A percentile compares a stretch with the other conserved stretches of the same genome.
Evolutionary conservation across 2,113 vertebrate species (phyloP).

Genomic region (Bothrops jararaca): DNA sequence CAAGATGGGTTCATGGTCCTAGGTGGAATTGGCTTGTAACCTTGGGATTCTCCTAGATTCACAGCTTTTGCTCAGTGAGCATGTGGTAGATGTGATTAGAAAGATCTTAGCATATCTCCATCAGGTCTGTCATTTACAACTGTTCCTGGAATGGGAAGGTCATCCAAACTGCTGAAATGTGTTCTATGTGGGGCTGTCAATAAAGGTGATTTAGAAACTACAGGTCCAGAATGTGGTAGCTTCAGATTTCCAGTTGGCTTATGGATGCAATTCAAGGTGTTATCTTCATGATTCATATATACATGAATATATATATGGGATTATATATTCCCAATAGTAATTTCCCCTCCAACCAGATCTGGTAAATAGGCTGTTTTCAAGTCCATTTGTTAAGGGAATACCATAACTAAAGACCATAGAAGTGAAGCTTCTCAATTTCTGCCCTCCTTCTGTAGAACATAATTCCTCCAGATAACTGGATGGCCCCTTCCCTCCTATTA

Average conservation of each 20-base stretch:
- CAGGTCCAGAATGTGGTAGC: not conserved
- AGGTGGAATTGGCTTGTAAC: not conserved
- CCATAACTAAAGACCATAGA: not conserved
- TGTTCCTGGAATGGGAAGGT: not conserved
- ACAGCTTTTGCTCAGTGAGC: not conserved
- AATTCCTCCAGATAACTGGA: not conserved
- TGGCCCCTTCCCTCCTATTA: not conserved
- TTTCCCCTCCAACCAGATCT: not conserved
- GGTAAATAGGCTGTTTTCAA: not conserved
- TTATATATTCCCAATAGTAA: not conserved
- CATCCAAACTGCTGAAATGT: not conserved
- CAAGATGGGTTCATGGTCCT: not conserved
- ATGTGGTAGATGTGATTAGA: not conserved
- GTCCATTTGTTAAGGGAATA: not conserved
- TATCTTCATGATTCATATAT: not conserved
- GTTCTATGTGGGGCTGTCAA: not conserved
- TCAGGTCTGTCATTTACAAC: not conserved
- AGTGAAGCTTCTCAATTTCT: not conserved
- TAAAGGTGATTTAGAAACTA: not conserved
- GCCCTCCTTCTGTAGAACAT: not conserved
- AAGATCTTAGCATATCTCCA: not conserved
- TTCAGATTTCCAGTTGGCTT: not conserved
- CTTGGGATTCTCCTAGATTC: not conserved
- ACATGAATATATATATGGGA: not conserved
- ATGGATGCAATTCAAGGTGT: not conserved